These are phyloP conservation scores for Pandemis corylana DNA, from an alignment of 2,888 invertebrate genomes.

Conservation along the genomic window DNA sequence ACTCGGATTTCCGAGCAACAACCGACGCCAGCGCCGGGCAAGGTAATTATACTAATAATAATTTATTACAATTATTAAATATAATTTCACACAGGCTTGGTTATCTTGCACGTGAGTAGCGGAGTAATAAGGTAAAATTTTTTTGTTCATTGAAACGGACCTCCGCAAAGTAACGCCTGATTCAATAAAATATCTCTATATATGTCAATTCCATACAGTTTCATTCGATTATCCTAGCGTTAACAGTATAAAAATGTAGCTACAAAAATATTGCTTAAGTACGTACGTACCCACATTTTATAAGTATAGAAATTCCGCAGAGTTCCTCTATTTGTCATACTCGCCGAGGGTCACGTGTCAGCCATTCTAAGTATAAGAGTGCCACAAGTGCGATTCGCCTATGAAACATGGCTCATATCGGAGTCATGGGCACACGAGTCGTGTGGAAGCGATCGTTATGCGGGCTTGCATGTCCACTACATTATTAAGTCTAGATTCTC, in stretches of 20 bases:
- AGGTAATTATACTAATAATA: too few species aligned
- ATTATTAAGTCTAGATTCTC: constrained; percentile 34
- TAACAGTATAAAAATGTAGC: not conserved
- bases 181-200: too few species aligned
- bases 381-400: not conserved
- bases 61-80: too few species aligned
- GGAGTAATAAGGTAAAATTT: too few species aligned
- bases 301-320: constrained; percentile 14
- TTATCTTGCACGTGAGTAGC: too few species aligned
- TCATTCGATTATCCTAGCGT: too few species aligned
- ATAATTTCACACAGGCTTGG: too few species aligned
- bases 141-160: too few species aligned
- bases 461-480: constrained; percentile 34
- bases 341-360: constrained; percentile 19
- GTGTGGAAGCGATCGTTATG: constrained; percentile 19
- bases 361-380: constrained; percentile 9
- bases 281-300: not conserved
- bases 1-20: too few species aligned
- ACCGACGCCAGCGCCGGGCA: too few species aligned
- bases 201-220: too few species aligned
- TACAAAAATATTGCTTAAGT: not conserved
- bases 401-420: constrained; percentile 6
- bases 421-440: constrained; percentile 19
- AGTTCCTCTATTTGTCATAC: constrained; percentile 26
- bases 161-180: too few species aligned